Base-by-base conservation (phyloP, 2,113 vertebrate species). In the Petromus typicus region DNA sequence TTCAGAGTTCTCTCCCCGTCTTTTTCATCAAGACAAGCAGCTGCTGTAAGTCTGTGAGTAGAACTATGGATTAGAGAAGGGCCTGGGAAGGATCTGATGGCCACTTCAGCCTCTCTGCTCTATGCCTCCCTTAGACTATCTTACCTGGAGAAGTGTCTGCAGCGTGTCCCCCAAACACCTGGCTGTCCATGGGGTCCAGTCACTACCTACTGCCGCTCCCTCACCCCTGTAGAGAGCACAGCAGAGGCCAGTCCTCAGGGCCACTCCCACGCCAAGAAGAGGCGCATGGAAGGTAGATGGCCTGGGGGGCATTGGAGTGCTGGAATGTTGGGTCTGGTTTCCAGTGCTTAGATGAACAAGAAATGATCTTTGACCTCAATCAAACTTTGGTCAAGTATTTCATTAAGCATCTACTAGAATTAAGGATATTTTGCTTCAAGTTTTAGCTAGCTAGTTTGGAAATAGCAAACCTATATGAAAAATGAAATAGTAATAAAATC, bases 1-100 rank as follows among this genome's bases (percentile, higher is more conserved):
- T 94, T 98, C 99, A 91, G 99, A 99, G 96, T 99, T 99, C 97
- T 99, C 99, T 25, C 98, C 98, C 22, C 99, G 99, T 88, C 98
- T 99, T 90, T 92, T 99, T 64, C 97, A 79, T 30, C 98, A 98
- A 7, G 99, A 99, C 96, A 98, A 99, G 56, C 54, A 93, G 30
- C 95, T 98, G 30, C 96, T 99, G 99, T 99, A 97, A 99, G 99
- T 97, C 64, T 7, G 34, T 82, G 73, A 37, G 13, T 51, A 37
- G 48, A 75, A 1, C 1, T 30, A 37, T 51, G 66, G 10, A 54
- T 90, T n/a, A 10, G 18, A 66, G 51, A 88, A 63, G 54, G 76
- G 54, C 45, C 18, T 80, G 37, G 6, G 51, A 11, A 81, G 16
- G 34, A 13, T 37, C 43, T 45, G 13, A 34, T 37, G 23, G 30